Evolutionary conservation across 2,797 vertebrate species (phyloP).

Genomic region (Argya squamiceps): DNA sequence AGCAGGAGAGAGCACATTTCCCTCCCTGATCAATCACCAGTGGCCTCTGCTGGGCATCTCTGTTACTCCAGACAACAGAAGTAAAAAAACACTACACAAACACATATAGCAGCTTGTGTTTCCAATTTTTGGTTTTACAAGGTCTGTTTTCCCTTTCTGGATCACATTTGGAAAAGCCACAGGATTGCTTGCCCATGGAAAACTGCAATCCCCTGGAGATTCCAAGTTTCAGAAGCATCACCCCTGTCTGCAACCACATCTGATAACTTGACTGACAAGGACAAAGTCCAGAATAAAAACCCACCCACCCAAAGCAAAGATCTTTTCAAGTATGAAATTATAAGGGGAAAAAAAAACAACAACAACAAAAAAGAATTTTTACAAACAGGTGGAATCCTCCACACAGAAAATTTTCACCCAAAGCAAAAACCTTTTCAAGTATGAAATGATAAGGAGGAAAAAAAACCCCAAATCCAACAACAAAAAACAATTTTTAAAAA

Average conservation of each 20-base stretch:
- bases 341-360: background rate
- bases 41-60: slow-evolving; percentile 52
- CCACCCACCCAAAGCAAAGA: background rate
- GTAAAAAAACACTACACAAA: background rate
- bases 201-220: background rate
- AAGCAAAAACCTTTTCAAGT: background rate
- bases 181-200: background rate
- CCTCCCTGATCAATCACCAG: background rate
- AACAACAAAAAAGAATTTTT: too few species aligned
- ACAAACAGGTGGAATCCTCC: background rate
- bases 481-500: too few species aligned
- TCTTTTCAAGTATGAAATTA: background rate
- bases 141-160: background rate
- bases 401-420: too few species aligned
- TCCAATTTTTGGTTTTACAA: background rate
- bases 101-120: accelerated
- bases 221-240: background rate
- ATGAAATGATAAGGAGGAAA: accelerated
- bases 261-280: background rate
- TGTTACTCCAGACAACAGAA: background rate
- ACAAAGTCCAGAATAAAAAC: background rate
- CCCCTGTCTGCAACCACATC: background rate
- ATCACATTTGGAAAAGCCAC: background rate
- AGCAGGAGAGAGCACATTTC: background rate
- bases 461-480: background rate